phyloP scores from a whole-genome alignment of 2,888 invertebrate genomes.

The Ophion obscuratus region DNA sequence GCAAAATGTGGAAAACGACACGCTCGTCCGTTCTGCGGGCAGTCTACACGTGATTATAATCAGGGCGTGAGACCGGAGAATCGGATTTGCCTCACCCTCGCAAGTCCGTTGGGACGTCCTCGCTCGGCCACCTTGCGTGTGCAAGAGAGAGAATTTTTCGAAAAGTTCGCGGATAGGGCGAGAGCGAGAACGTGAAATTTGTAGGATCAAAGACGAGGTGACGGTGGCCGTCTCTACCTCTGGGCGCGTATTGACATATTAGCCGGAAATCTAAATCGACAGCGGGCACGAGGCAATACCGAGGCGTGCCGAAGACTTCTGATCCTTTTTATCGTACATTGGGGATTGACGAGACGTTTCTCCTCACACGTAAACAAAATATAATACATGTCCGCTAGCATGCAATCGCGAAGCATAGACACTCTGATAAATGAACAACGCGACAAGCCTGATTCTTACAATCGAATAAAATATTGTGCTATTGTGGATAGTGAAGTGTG shows the following conservation, averaged over 20 bases:
- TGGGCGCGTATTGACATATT: conserved; percentile 76
- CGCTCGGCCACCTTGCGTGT: conserved; percentile 66
- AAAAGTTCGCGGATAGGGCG: conserved; percentile 68
- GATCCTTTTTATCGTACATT: conserved; percentile 73
- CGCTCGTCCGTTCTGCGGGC: neutral
- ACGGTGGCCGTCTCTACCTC: conserved; percentile 68
- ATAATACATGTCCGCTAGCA: neutral
- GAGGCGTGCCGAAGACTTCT: conserved; percentile 72
- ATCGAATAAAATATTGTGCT: neutral
- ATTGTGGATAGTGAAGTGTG: too few species aligned
- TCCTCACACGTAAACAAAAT: neutral
- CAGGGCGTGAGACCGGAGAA: conserved; percentile 20
- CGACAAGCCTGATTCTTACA: neutral
- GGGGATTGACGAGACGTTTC: conserved; percentile 24
- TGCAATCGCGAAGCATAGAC: neutral
- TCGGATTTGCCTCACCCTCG: conserved; percentile 74
- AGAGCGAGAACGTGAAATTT: conserved; percentile 61
- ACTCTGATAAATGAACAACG: neutral
- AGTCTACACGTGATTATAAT: conserved; percentile 36
- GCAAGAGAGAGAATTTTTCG: conserved; percentile 71
- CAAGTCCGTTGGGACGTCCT: conserved; percentile 61
- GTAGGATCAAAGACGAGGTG: conserved; percentile 74
- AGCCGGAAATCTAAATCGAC: conserved; percentile 79
- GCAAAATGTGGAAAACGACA: too few species aligned
- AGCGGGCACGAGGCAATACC: conserved; percentile 73